Evolutionary conservation across 2,113 vertebrate species (phyloP).

Genomic region (Pantherophis guttatus): DNA sequence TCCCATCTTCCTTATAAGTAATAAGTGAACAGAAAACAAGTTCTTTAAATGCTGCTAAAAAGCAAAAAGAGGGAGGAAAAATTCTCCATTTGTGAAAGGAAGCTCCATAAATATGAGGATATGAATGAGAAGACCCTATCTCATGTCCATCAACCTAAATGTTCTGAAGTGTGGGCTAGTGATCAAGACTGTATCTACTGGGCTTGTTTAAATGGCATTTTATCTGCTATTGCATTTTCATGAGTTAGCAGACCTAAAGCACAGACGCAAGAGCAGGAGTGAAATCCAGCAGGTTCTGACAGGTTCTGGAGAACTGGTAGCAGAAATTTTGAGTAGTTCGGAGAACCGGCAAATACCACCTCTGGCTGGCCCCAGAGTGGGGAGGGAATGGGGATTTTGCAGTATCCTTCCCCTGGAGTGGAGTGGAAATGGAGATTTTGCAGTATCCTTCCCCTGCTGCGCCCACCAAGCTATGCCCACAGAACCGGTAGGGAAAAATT

Average conservation of each 20-base stretch:
- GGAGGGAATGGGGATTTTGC: too few species aligned
- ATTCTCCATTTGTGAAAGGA: not conserved
- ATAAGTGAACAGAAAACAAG: not conserved
- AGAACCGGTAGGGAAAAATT: too few species aligned
- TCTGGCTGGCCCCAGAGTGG: too few species aligned
- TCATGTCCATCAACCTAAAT: not conserved
- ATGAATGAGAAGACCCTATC: not conserved
- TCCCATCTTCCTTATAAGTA: not conserved
- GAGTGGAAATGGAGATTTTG: too few species aligned
- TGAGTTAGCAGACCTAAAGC: not conserved
- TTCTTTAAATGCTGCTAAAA: not conserved
- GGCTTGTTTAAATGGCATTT: not conserved
- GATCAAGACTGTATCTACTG: not conserved
- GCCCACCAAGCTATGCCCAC: too few species aligned
- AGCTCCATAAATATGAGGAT: not conserved
- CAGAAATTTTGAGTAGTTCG: too few species aligned
- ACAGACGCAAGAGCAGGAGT: not conserved
- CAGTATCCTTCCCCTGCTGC: too few species aligned
- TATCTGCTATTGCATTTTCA: not conserved
- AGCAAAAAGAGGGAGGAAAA: not conserved
- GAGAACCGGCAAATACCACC: too few species aligned
- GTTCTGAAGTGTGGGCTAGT: not conserved
- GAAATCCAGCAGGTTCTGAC: too few species aligned
- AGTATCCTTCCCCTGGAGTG: too few species aligned
- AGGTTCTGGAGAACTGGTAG: too few species aligned